These are phyloP conservation scores for Coilia nasus DNA, from an alignment of 2,797 vertebrate genomes.

Conservation along the genomic window DNA sequence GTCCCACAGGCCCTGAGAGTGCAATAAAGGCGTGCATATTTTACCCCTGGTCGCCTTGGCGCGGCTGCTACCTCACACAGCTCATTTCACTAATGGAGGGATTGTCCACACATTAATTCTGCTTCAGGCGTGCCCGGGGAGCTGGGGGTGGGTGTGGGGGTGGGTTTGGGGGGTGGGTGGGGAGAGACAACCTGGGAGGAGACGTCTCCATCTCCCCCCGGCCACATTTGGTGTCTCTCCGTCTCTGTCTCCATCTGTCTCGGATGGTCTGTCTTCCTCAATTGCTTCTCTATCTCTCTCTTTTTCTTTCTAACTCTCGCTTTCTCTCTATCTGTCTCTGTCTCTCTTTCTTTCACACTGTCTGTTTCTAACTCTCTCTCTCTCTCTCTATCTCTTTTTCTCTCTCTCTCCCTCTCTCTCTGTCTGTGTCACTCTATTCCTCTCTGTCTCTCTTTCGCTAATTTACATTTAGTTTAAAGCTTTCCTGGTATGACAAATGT, in stretches of 20 bases:
- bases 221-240: neutral
- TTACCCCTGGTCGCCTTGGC: slow-evolving; percentile 22
- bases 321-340: neutral
- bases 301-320: slow-evolving; percentile 24
- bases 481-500: slow-evolving; percentile 33
- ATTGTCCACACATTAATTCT: slow-evolving; percentile 50
- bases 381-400: slow-evolving; percentile 21
- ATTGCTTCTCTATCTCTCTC: neutral
- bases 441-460: slow-evolving; percentile 20
- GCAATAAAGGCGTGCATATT: slow-evolving; percentile 21
- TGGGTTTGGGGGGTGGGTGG: no score
- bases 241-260: slow-evolving; percentile 19
- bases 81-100: slow-evolving; percentile 50
- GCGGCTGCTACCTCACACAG: slow-evolving; percentile 27
- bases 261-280: neutral
- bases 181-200: slow-evolving; percentile 8
- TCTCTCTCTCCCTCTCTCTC: neutral
- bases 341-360: neutral
- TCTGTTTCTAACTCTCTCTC: neutral
- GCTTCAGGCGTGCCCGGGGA: slow-evolving; percentile 36
- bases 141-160: slow-evolving; percentile 10
- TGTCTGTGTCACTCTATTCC: neutral
- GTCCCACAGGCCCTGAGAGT: slow-evolving; percentile 4
- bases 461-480: slow-evolving; percentile 22
- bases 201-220: slow-evolving; percentile 5